Conservation (phyloP, 1,140 invertebrate species). For the Drosophila neocordata region DNA sequence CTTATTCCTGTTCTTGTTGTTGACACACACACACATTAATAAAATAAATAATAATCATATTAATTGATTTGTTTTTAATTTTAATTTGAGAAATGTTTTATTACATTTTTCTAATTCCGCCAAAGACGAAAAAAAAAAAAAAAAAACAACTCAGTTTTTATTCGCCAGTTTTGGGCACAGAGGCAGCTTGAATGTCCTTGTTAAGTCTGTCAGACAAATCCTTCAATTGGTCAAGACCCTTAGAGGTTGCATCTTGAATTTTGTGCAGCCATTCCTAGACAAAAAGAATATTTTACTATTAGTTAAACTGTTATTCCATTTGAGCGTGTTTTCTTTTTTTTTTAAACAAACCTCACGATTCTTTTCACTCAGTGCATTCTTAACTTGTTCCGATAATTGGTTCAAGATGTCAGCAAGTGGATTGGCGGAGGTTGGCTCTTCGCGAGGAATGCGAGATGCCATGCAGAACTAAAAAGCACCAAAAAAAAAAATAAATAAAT, state of each 20-base stretch:
- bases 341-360: background rate
- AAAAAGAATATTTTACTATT: background rate
- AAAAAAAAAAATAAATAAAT: background rate
- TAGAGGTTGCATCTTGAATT: too few species aligned
- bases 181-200: background rate
- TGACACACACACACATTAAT: too few species aligned
- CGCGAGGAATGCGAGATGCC: slow-evolving; percentile 31
- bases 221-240: too few species aligned
- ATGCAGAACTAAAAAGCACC: slow-evolving; percentile 45
- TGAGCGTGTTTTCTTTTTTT: too few species aligned
- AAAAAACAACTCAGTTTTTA: too few species aligned
- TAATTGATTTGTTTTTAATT: background rate
- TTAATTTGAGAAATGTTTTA: background rate
- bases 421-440: slow-evolving; percentile 8
- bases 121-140: too few species aligned
- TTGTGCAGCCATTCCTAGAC: background rate
- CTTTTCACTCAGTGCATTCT: background rate
- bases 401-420: fast-evolving
- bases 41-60: too few species aligned
- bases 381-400: background rate
- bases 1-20: too few species aligned
- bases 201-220: background rate
- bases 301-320: background rate
- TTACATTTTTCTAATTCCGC: background rate
- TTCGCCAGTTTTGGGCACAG: background rate